Percentiles rank a stretch among this genome's conserved stretches.
Evolutionary conservation across 1,140 invertebrate genomes (phyloP).

Genomic region (Drosophila pectinifera): DNA sequence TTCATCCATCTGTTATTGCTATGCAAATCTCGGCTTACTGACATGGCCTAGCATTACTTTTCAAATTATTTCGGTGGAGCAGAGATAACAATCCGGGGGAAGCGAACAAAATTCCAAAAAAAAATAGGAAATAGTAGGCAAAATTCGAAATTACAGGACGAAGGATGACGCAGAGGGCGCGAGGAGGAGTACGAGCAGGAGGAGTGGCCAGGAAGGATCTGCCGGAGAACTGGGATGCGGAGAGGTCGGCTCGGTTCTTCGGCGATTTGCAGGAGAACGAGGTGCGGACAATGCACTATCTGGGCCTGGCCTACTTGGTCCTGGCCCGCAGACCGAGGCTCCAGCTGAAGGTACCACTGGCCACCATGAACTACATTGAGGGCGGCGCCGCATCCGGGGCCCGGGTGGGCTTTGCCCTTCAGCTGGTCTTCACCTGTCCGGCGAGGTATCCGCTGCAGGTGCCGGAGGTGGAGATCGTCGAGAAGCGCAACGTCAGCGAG

Average conservation of each 20-base stretch:
- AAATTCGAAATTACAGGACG: slow-evolving; percentile 31
- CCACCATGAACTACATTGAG: slow-evolving; percentile 55
- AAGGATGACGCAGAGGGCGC: slow-evolving; percentile 32
- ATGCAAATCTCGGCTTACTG: slow-evolving; percentile 51
- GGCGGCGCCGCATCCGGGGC: slow-evolving; percentile 16
- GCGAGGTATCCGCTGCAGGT: slow-evolving; percentile 49
- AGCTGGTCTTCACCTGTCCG: slow-evolving; percentile 63
- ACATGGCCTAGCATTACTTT: slow-evolving; percentile 43
- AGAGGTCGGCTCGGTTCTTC: slow-evolving; percentile 15
- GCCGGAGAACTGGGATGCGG: background rate
- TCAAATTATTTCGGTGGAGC: slow-evolving; percentile 50
- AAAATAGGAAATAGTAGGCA: slow-evolving; percentile 6
- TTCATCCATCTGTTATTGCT: slow-evolving; percentile 46
- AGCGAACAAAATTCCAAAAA: slow-evolving; percentile 17
- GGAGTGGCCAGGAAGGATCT: background rate
- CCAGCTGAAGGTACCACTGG: slow-evolving; percentile 53
- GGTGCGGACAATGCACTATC: slow-evolving; percentile 62
- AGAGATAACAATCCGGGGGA: background rate
- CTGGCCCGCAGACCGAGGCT: slow-evolving; percentile 43
- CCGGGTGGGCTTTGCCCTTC: slow-evolving; percentile 44
- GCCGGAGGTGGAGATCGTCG: slow-evolving; percentile 53
- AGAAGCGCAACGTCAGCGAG: slow-evolving; percentile 61
- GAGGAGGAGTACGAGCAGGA: background rate
- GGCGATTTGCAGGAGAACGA: slow-evolving; percentile 60
- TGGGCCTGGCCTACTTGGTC: slow-evolving; percentile 64